Evolutionary conservation across 2,888 invertebrate species (phyloP), one percentile per base, ranked within the genome.

Genomic region (Spialia ferax): DNA sequence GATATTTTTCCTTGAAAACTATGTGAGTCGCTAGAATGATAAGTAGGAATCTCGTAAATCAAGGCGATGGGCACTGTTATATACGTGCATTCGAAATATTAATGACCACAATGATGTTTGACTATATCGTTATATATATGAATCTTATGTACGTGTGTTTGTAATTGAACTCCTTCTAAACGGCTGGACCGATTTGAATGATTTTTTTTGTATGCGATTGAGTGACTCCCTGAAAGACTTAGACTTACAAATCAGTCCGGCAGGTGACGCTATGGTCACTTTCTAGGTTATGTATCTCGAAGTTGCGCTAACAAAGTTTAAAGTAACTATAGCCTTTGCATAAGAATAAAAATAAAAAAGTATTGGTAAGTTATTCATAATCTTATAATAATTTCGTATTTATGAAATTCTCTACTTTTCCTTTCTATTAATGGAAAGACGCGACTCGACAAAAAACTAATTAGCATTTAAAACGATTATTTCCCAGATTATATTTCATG

Each of bases 381-480:
- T 42, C 15, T n/a, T 15, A 13, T 0, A 48, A 55, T 55, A 15
- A 26, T 55, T 55, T 15, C 18, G 32, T 55, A 55, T 32, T 35
- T 62, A 50, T 62, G 22, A 32, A 62, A 62, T 52, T 11, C 20
- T 50, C 32, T 6, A 15, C 35, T 52, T 62, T 32, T 48, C 23
- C 56, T 52, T 38, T 57, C 50, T 23, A 20, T 15, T 5, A n/a
- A 35, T 26, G 10, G 20, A 63, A 45, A 59, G 50, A 65, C 35
- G 45, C n/a, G 54, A 50, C 20, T 13, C 22, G 13, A 32, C 55
- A 54, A 67, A 61, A 32, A 22, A 11, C 52, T 26, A 59, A 59
- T 65, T 65, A 52, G 65, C 65, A 59, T 65, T 59, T 65, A 59
- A 65, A 64, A 18, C 65, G 65, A 52, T 65, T 59, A 52, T 59